Conservation (phyloP, 2,113 vertebrate genomes). For the Sebastes fasciatus region DNA sequence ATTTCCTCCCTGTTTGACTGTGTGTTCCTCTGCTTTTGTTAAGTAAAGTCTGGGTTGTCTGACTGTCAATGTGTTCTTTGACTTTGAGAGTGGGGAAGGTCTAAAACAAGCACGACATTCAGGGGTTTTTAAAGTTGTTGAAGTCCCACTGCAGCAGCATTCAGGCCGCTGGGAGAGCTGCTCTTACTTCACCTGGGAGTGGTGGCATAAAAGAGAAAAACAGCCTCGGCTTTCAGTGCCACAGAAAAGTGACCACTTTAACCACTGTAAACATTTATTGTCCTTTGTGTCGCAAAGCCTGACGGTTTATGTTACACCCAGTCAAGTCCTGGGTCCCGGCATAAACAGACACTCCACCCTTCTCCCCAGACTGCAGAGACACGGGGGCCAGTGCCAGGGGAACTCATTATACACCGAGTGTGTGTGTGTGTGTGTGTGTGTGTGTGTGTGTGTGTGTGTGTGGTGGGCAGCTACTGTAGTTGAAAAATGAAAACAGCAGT, state of each 20-base stretch:
- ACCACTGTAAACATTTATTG: conserved; percentile 69
- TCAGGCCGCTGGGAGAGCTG: conserved; percentile 11
- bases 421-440: conserved; percentile 8
- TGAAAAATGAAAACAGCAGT: conserved; percentile 66
- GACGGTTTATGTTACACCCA: conserved; percentile 71
- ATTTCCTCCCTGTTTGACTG: conserved; percentile 71
- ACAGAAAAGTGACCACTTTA: conserved; percentile 59
- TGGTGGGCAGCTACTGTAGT: conserved; percentile 59
- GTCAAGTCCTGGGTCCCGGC: conserved; percentile 51
- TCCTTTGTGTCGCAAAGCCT: conserved; percentile 54
- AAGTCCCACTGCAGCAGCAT: conserved; percentile 21
- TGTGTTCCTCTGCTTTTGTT: conserved; percentile 61
- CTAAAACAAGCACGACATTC: conserved; percentile 32
- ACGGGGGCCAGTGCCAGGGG: conserved; percentile 63
- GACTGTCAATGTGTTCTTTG: conserved; percentile 45
- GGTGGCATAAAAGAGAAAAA: conserved; percentile 35
- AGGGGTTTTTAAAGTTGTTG: neutral
- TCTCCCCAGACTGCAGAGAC: conserved; percentile 58
- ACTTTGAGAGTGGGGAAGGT: conserved; percentile 26
- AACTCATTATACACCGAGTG: conserved; percentile 67
- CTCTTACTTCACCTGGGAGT: conserved; percentile 43
- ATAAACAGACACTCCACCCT: conserved; percentile 73
- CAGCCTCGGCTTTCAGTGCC: conserved; percentile 37
- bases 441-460: conserved; percentile 31
- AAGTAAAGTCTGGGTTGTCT: conserved; percentile 59